These are phyloP conservation scores for Rhinella marina DNA, from an alignment of 2,797 vertebrate species.

Conservation along the genomic window DNA sequence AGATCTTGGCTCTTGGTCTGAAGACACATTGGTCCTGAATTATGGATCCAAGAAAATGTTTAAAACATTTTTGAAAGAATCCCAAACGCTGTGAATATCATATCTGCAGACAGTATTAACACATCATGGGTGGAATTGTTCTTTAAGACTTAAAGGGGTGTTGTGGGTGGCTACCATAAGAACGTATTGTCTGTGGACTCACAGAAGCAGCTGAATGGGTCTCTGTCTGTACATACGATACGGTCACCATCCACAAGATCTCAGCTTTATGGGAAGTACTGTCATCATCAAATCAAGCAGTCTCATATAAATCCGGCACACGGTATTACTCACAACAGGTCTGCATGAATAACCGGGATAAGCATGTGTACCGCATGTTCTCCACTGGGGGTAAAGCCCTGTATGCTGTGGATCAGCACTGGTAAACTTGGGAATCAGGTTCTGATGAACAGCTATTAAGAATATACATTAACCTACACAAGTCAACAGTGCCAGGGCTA, in stretches of 20 bases:
- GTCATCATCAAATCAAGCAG: background rate
- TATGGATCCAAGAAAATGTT: background rate
- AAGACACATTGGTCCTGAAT: background rate
- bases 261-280: background rate
- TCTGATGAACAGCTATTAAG: background rate
- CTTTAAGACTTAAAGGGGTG: background rate
- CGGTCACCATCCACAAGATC: background rate
- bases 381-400: constrained; percentile 29
- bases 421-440: constrained; percentile 21
- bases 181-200: background rate
- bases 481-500: background rate
- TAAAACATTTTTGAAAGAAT: background rate
- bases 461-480: background rate
- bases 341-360: constrained; percentile 51
- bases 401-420: constrained; percentile 13
- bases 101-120: background rate
- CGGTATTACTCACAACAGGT: constrained; percentile 40
- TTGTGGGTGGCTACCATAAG: background rate
- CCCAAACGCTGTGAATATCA: background rate
- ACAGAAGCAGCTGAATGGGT: background rate
- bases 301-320: constrained; percentile 29
- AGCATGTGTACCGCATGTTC: constrained; percentile 54
- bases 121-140: background rate
- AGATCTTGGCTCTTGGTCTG: background rate
- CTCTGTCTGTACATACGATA: background rate